Evolutionary conservation across 2,797 vertebrate species (phyloP), one percentile per base, ranked within the genome.

Genomic region (Danio choprae): DNA sequence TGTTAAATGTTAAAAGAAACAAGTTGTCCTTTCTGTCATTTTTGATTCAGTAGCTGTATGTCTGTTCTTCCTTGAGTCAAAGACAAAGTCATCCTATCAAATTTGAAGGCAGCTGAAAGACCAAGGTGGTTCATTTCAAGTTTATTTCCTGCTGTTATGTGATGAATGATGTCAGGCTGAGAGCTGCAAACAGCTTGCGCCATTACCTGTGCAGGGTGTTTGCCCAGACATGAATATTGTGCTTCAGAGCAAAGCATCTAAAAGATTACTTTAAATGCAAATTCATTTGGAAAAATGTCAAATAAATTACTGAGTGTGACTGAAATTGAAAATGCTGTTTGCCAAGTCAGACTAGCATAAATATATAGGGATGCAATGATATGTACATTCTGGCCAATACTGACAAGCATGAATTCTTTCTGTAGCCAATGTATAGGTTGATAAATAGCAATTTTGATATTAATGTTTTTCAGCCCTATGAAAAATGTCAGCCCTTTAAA

Each of bases 101-200:
- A 68, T n/a, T 16, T 51, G 18, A 40, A 69, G 6, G 48, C 48
- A 69, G n/a, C 56, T 41, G 18, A 71, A 56, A 56, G 55, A 11
- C 11, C 1, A n/a, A 53, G 36, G 38, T 13, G 53, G n/a, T 12
- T 70, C 0, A 53, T 53, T 40, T 68, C 15, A 40, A 41, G n/a
- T 55, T 41, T 0, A 70, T 71, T 71, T 71, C 46, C 16, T 51
- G 22, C 29, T 7, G 46, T 69, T 69, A 51, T 69, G 48, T 38
- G 22, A 51, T 7, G 15, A 3, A 15, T 69, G 46, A 68, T 70
- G 50, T 8, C 48, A 40, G 48, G 6, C 48, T 53, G 6, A 53
- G 48, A 18, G 67, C 48, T 53, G 36, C 67, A 69, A 51, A 51
- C 29, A 40, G 1, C 16, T 53, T 53, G 7, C 38, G 7, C 69